A percentile compares a stretch with the other conserved stretches of the same genome.
Evolutionary conservation across 2,888 invertebrate species (phyloP).

Genomic region (Halictus quadricinctus): DNA sequence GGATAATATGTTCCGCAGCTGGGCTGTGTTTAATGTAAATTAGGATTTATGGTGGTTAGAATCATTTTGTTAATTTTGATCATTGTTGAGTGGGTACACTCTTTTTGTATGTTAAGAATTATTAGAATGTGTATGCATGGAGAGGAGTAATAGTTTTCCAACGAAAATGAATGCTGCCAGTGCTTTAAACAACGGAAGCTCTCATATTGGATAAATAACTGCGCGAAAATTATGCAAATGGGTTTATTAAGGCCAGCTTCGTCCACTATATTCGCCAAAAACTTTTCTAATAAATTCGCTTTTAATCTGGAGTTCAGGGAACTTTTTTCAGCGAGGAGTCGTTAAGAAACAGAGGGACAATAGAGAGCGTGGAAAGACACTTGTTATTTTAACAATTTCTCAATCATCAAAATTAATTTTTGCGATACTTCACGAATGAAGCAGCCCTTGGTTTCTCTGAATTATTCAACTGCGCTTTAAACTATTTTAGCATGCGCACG

Average conservation of each 20-base stretch:
- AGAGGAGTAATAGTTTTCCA: background rate
- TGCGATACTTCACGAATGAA: background rate
- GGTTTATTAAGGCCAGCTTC: conserved; percentile 11
- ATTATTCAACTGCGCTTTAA: background rate
- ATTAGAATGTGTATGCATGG: background rate
- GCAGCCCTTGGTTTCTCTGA: background rate
- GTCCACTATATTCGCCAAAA: conserved; percentile 13
- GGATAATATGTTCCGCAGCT: too few species aligned
- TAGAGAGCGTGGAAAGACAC: background rate
- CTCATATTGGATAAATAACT: background rate
- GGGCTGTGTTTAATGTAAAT: background rate
- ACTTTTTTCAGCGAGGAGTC: background rate
- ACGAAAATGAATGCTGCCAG: background rate
- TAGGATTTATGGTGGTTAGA: background rate
- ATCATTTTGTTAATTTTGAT: background rate
- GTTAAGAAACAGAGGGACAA: background rate
- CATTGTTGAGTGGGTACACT: background rate
- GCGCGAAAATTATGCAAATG: conserved; percentile 5
- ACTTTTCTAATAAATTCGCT: background rate
- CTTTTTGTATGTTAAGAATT: background rate
- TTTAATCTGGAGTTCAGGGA: background rate
- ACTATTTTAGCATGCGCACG: background rate
- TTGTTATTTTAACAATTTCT: background rate
- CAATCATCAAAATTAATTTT: background rate
- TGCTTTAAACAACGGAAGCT: background rate